Evolutionary conservation across 1,140 invertebrate genomes (phyloP).

Genomic region (Thrips palmi): DNA sequence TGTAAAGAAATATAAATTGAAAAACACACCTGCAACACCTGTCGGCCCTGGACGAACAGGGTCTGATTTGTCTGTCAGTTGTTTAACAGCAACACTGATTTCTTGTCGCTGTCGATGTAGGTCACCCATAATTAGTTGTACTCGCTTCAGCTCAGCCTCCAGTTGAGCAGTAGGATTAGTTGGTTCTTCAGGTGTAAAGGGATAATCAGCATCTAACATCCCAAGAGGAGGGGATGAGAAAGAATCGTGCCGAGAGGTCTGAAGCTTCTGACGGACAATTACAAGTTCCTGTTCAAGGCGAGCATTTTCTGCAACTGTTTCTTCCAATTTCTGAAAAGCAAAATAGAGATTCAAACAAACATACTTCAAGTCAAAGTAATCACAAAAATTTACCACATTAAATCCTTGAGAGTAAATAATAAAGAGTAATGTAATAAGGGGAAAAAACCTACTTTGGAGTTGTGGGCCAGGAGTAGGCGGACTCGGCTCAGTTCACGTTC

Average conservation of each 20-base stretch:
- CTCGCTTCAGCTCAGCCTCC: conserved; percentile 60
- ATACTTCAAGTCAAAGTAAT: background rate
- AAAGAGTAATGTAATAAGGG: conserved; percentile 8
- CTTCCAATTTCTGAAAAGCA: conserved; percentile 59
- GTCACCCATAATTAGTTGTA: conserved; percentile 68
- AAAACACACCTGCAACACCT: conserved; percentile 20
- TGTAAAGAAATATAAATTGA: conserved; percentile 3
- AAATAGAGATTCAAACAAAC: background rate
- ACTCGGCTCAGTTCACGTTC: conserved; percentile 70
- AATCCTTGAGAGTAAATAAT: conserved; percentile 8
- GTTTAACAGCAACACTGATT: conserved; percentile 58
- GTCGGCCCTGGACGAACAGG: conserved; percentile 27
- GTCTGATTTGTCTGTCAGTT: conserved; percentile 57
- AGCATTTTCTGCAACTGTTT: conserved; percentile 74
- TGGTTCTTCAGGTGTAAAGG: conserved; percentile 8
- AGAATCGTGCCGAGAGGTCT: conserved; percentile 32
- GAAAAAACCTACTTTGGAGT: conserved; percentile 69
- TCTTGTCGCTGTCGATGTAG: conserved; percentile 65
- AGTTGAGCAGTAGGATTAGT: conserved; percentile 21
- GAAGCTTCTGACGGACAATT: conserved; percentile 63
- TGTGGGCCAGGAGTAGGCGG: conserved; percentile 65
- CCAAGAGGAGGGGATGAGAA: conserved; percentile 1
- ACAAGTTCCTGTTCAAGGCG: conserved; percentile 72
- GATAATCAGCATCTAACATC: too few relatives aligned
- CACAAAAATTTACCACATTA: conserved; percentile 18